Conservation (phyloP, 2,888 invertebrate species). For the Drosophila trichaetosa region DNA sequence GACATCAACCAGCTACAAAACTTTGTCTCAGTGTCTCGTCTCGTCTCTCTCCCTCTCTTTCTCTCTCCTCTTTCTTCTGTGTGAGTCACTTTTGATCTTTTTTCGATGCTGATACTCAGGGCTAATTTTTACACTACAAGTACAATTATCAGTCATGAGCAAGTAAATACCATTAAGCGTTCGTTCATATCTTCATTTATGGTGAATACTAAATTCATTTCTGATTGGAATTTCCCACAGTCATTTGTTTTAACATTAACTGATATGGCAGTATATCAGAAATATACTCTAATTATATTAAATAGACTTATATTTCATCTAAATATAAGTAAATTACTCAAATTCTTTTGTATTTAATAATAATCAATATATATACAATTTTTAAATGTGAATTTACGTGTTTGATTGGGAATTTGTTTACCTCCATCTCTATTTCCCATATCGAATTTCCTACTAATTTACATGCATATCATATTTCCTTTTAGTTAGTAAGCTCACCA, state of each 20-base stretch:
- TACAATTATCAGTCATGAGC: slow-evolving; percentile 31
- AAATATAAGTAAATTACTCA: not conserved
- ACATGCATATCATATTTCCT: slow-evolving; percentile 17
- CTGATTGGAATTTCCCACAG: not conserved
- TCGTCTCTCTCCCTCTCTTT: slow-evolving; percentile 21
- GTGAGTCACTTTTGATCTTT: slow-evolving; percentile 48
- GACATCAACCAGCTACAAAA: slow-evolving; percentile 43
- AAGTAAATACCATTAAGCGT: slow-evolving; percentile 1
- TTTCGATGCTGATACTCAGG: slow-evolving; percentile 39
- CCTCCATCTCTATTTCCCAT: not conserved
- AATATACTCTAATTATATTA: not conserved
- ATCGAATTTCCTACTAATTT: slow-evolving; percentile 6
- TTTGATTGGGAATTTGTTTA: not conserved
- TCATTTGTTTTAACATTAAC: not conserved
- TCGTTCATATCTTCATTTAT: slow-evolving; percentile 14
- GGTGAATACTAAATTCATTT: slow-evolving; percentile 4
- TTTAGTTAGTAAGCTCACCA: not conserved
- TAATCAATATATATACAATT: not conserved
- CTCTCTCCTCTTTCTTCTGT: slow-evolving; percentile 7
- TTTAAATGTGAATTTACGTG: not conserved
- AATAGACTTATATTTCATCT: not conserved
- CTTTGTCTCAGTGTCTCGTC: slow-evolving; percentile 19
- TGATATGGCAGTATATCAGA: not conserved
- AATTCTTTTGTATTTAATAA: not conserved
- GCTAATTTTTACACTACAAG: slow-evolving; percentile 18